Evolutionary conservation across 2,797 vertebrate genomes (phyloP), one percentile per base, ranked within the genome.

Genomic region (Dendrocincla tyrannina): DNA sequence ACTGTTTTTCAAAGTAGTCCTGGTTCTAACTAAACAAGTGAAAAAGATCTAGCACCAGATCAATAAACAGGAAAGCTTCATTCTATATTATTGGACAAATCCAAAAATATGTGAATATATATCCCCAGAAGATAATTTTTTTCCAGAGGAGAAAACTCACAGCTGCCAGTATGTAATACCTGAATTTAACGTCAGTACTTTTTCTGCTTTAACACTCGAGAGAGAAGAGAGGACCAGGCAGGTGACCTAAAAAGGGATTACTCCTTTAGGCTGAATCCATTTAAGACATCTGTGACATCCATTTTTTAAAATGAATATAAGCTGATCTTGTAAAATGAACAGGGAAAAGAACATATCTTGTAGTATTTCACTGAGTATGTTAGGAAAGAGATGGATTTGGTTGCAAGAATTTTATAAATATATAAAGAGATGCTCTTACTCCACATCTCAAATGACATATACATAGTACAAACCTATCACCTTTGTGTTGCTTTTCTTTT

Each of bases 151-250:
- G 28, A 91, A 78, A 78, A n/a, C 3, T 50, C 53, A 24, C 1
- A 53, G 23, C 10, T 72, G 8, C 2, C 8, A 25, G 18, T 19
- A 39, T 59, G 14, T 9, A 82, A 50, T 24, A 70, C 25, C 30
- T 55, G 30, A 67, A 88, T 82, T 85, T 75, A 55, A 17, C 8
- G 63, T 67, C 1, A 1, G 4, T 80, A 28, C 7, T 87, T 49
- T 63, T 80, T 5, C 28, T n/a, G 4, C 8, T 89, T 77, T n/a
- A 58, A n/a, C 27, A 70, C 81, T 91, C 30, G n/a, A 22, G 27
- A 85, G 17, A 66, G 12, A 88, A 59, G 9, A 19, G 16, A 13
- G 3, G 5, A 1, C 2, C 0, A 2, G 1, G 1, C 16, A 2
- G 4, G 4, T 75, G 59, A 70, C 35, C 47, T 63, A 55, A 75